Base-by-base conservation (phyloP, 2,888 invertebrate genomes). In the Allolobophora icterica region DNA sequence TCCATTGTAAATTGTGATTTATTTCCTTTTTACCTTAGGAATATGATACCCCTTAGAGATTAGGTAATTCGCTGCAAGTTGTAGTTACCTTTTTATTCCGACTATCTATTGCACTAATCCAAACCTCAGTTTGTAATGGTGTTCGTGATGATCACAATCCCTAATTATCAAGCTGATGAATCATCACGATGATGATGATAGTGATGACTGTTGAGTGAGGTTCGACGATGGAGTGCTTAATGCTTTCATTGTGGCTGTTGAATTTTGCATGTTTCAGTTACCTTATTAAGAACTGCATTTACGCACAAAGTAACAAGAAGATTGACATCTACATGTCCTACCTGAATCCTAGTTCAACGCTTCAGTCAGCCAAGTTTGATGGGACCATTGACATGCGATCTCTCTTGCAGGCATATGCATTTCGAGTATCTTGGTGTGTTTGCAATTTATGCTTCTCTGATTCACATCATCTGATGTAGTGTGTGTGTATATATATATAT, bases 221-320 rank as follows among this genome's bases (percentile, higher is more conserved):
- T n/a, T n/a, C n/a, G n/a, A n/a, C n/a, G n/a, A n/a, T n/a, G n/a
- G n/a, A n/a, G n/a, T n/a, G n/a, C n/a, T n/a, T n/a, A n/a, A n/a
- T n/a, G n/a, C n/a, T 71, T 71, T 71, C n/a, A 17, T n/a, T 71
- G n/a, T 71, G 71, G n/a, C n/a, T n/a, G n/a, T 58, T 58, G 6
- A 58, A 58, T n/a, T 71, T 71, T 52, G 30, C 71, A 71, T n/a
- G 13, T 45, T 38, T 52, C 71, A 90, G 90, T 35, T 90, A 90
- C 84, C 87, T 90, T 13, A 90, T 90, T 4, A 90, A 90, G 90
- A 90, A 84, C 52, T 90, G 52, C 42, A 19, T 40, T 21, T n/a
- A 33, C n/a, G 84, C 38, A 1, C 90, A 84, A 84, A 84, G 83
- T 38, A 42, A 87, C 38, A 84, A 84, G 40, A 83, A n/a, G 34